Conservation (phyloP, 2,797 vertebrate genomes). For the Notolabrus celidotus region DNA sequence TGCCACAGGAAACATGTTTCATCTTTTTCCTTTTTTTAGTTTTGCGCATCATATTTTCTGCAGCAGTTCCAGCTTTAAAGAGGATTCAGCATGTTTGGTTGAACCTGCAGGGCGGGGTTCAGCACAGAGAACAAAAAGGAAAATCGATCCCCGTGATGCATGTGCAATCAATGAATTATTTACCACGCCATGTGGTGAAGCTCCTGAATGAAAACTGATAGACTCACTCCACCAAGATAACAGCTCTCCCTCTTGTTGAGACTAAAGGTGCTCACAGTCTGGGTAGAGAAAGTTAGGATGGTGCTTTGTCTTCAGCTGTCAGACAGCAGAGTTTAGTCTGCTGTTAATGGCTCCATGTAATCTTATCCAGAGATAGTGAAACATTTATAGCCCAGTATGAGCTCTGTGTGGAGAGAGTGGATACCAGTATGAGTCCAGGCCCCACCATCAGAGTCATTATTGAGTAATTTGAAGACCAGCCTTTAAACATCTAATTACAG, state of each 20-base stretch:
- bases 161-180: conserved; percentile 56
- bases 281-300: neutral
- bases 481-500: neutral
- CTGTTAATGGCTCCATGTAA: conserved; percentile 28
- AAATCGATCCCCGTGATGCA: conserved; percentile 32
- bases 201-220: neutral
- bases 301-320: neutral
- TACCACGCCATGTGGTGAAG: conserved; percentile 20
- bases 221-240: neutral
- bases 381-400: conserved; percentile 15
- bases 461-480: neutral
- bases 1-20: neutral
- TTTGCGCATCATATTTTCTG: neutral
- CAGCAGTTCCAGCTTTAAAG: neutral
- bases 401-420: neutral
- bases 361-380: conserved; percentile 37
- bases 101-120: conserved; percentile 33
- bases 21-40: too few relatives aligned
- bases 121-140: conserved; percentile 44
- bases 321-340: conserved; percentile 2
- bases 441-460: too few relatives aligned
- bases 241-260: neutral
- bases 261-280: neutral
- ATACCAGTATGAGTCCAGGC: neutral
- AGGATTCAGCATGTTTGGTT: neutral